phyloP scores from a whole-genome alignment of 2,888 invertebrate genomes.

The Epirrhoe alternata region DNA sequence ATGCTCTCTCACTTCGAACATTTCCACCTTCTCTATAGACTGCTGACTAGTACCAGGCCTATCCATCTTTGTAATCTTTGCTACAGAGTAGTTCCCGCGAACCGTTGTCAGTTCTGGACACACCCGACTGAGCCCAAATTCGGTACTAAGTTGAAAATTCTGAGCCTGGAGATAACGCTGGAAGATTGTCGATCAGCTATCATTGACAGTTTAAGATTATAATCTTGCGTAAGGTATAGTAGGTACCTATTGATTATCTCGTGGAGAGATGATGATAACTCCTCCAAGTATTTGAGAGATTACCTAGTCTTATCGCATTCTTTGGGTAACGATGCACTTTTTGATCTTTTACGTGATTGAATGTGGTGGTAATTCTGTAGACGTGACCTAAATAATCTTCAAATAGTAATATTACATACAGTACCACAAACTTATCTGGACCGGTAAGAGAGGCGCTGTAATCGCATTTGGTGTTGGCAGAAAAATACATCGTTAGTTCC shows the following conservation, averaged over 20 bases:
- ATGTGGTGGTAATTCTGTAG: conserved; percentile 40
- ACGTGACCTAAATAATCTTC: conserved; percentile 13
- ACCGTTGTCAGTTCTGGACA: conserved; percentile 50
- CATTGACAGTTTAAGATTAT: conserved; percentile 76
- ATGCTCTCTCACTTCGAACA: conserved; percentile 78
- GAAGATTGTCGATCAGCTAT: conserved; percentile 65
- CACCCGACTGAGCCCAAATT: conserved; percentile 33
- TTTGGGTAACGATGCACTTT: conserved; percentile 64
- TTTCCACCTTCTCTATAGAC: conserved; percentile 73
- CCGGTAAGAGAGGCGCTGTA: too few relatives aligned
- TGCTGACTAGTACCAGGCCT: conserved; percentile 76
- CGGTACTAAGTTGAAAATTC: conserved; percentile 54
- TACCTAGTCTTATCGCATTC: conserved; percentile 56
- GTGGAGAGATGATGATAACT: conserved; percentile 52
- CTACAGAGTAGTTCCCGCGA: conserved; percentile 56
- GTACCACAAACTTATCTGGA: too few relatives aligned
- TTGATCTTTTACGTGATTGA: neutral
- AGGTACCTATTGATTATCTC: conserved; percentile 50
- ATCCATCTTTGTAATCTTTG: conserved; percentile 64
- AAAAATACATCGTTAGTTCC: too few relatives aligned
- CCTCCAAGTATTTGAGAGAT: conserved; percentile 54
- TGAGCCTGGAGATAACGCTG: conserved; percentile 64
- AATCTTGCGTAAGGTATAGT: conserved; percentile 68
- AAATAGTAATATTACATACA: neutral
- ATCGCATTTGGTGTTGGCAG: too few relatives aligned